Evolutionary conservation across 2,797 vertebrate species (phyloP).

Genomic region (Nannoperca australis): DNA sequence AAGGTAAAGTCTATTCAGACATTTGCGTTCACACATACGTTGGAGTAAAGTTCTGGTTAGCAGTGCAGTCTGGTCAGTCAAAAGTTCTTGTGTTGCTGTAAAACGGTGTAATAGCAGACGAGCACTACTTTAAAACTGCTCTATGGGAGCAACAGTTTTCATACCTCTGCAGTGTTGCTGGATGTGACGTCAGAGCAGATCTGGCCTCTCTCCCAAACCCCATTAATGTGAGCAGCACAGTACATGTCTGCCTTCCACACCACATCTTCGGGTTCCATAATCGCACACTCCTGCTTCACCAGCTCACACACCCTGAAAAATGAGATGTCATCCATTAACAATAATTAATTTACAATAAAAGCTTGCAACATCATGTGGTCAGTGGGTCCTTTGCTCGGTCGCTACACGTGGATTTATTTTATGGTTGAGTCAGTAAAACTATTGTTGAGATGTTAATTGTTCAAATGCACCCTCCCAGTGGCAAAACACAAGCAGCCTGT

Average conservation of each 20-base stretch:
- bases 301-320: slow-evolving; percentile 87
- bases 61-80: too few species aligned
- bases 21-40: too few species aligned
- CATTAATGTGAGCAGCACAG: slow-evolving; percentile 86
- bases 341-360: not conserved
- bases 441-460: not conserved
- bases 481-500: not conserved
- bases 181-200: slow-evolving; percentile 81
- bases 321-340: too few species aligned
- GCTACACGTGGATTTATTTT: not conserved
- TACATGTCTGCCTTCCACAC: slow-evolving; percentile 87
- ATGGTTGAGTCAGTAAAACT: not conserved
- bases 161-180: slow-evolving; percentile 86
- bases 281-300: slow-evolving; percentile 83
- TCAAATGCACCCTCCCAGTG: not conserved
- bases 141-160: not conserved
- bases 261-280: slow-evolving; percentile 73
- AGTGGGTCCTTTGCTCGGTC: not conserved
- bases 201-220: slow-evolving; percentile 90
- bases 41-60: too few species aligned
- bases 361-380: not conserved
- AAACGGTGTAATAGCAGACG: not conserved
- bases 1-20: too few species aligned
- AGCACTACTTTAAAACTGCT: not conserved
- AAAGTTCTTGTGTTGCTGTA: not conserved